Evolutionary conservation across 2,888 invertebrate genomes (phyloP).

Genomic region (Ochlodes sylvanus): DNA sequence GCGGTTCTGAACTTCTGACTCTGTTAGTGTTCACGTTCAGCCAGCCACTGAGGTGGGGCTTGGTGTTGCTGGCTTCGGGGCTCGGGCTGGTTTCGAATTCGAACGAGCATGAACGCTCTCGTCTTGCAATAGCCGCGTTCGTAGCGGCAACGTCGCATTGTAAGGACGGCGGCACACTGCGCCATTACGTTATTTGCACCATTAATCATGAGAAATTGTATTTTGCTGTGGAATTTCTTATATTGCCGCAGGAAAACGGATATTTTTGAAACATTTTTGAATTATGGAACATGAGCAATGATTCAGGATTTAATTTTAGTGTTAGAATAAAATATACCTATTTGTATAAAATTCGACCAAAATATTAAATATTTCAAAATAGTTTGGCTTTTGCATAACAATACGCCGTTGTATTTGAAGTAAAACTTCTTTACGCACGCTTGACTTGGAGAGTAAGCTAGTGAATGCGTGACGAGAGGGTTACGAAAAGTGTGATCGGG

Average conservation of each 20-base stretch:
- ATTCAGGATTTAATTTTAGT: too few relatives aligned
- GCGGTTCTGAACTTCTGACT: too few relatives aligned
- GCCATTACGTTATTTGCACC: conserved; percentile 32
- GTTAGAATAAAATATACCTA: too few relatives aligned
- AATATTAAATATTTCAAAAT: too few relatives aligned
- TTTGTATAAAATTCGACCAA: too few relatives aligned
- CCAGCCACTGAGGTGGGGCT: background rate
- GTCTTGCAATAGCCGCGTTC: conserved; percentile 33
- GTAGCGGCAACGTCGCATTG: conserved; percentile 29
- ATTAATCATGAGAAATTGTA: conserved; percentile 32
- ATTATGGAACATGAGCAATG: background rate
- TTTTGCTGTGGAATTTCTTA: conserved; percentile 27
- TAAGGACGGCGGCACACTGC: conserved; percentile 32
- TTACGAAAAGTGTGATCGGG: too few relatives aligned
- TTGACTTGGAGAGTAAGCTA: too few relatives aligned
- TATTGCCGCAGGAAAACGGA: conserved; percentile 13
- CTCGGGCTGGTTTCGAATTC: background rate
- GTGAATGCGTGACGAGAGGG: too few relatives aligned
- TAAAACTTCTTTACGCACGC: too few relatives aligned
- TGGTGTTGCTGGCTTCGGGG: conserved; percentile 12
- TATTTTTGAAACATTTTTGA: conserved; percentile 11
- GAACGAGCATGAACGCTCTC: conserved; percentile 25
- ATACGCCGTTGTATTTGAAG: too few relatives aligned
- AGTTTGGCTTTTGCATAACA: too few relatives aligned
- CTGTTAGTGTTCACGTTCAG: too few relatives aligned